Evolutionary conservation across 2,113 vertebrate species (phyloP).

Genomic region (Pteronura brasiliensis): DNA sequence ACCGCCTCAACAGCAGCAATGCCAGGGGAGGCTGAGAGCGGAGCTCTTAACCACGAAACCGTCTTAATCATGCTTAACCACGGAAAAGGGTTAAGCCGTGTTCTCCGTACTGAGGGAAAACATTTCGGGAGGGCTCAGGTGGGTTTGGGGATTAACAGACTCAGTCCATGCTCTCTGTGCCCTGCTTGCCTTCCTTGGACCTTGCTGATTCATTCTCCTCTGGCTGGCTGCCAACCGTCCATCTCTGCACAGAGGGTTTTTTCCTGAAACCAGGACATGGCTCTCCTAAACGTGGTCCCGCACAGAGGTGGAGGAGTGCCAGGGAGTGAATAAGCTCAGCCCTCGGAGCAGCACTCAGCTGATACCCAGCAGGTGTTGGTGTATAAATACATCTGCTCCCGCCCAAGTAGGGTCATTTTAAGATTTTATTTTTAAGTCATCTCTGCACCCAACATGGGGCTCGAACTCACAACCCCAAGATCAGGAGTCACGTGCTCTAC

Average conservation of each 20-base stretch:
- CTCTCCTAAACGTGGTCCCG: not conserved
- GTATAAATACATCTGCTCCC: fast-evolving
- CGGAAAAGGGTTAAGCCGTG: not conserved
- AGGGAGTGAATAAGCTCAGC: fast-evolving
- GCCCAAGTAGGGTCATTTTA: not conserved
- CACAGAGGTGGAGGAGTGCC: not conserved
- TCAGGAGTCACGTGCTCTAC: no score
- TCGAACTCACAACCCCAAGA: no score
- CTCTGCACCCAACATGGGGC: no score
- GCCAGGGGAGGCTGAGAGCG: not conserved
- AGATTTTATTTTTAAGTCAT: no score
- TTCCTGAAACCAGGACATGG: not conserved
- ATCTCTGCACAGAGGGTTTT: not conserved
- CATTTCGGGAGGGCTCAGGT: not conserved
- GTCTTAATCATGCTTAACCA: no score
- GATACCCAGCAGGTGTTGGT: not conserved
- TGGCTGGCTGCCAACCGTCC: not conserved
- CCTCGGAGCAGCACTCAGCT: not conserved
- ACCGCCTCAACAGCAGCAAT: not conserved
- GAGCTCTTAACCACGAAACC: not conserved
- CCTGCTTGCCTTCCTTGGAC: not conserved
- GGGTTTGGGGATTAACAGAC: not conserved
- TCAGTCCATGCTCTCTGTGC: not conserved
- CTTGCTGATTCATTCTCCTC: not conserved
- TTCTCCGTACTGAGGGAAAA: not conserved